Evolutionary conservation across 30 jellyfish, hydroid and myxozoan genomes (phyloP), one percentile per base, ranked within the genome.

Genomic region (Aurelia sp.): DNA sequence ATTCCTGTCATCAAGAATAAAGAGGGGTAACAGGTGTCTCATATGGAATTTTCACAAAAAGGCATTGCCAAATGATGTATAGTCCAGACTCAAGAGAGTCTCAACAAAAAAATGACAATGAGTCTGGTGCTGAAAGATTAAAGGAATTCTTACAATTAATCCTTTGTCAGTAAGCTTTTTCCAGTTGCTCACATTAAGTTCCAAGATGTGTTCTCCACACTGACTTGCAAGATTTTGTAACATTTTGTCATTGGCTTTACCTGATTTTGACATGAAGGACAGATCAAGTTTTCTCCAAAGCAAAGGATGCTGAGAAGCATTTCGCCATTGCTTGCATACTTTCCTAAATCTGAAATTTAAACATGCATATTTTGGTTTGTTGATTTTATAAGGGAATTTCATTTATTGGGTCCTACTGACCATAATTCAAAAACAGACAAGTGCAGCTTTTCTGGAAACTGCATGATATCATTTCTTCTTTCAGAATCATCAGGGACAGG

Each of bases 311-410:
- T 63, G 73, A 1, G 85, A 64, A 31, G 85, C 79, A 84, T 72
- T 37, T 58, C 64, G 18, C 93, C 93, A 84, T 66, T 84, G 93
- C 59, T 64, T 58, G 81, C 93, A 84, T 0, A 76, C 76, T 58
- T 33, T 71, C 37, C 82, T 73, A 84, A 74, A 70, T 51, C 93
- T 84, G 23, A 50, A 37, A 15, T 0, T 33, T 59, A 74, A 58
- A 20, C 4, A 17, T 51, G 52, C 7, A 44, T 27, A 27, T 44
- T 44, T 44, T 44, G 15, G 10, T 44, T 44, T 44, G 55, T 44
- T 44, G 15, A 44, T 44, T 44, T 44, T 44, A 3, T 16, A 44
- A 0, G 16, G 15, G 55, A 8, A 44, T 44, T 44, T 44, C 15
- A 44, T 44, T 9, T 44, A 0, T 8, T 44, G 13, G 55, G 55